Percentiles rank a stretch among this genome's conserved stretches.
These are phyloP conservation scores for Lithophane leautieri DNA, from an alignment of 2,888 invertebrate genomes.

Conservation along the genomic window DNA sequence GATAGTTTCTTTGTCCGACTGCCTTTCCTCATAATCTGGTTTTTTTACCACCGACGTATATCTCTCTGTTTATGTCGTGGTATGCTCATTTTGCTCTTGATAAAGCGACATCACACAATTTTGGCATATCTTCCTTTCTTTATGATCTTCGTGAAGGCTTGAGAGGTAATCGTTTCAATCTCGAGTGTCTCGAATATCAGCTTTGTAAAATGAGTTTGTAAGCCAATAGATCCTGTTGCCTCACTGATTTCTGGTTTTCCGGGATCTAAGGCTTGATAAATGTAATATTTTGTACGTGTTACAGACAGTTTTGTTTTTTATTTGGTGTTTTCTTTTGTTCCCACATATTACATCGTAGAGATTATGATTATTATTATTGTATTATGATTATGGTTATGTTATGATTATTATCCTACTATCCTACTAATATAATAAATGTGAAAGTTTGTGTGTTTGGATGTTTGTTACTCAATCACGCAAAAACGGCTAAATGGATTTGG, in stretches of 20 bases:
- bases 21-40: too few species aligned
- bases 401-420: too few species aligned
- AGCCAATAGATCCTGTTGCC: conserved; percentile 41
- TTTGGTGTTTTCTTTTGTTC: background rate
- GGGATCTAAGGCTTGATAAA: background rate
- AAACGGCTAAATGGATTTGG: too few species aligned
- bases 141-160: background rate
- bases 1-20: too few species aligned
- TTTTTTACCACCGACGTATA: too few species aligned
- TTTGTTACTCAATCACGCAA: too few species aligned
- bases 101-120: background rate
- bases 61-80: background rate
- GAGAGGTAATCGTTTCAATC: conserved; percentile 38
- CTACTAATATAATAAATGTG: too few species aligned
- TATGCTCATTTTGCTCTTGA: background rate
- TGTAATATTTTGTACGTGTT: conserved; percentile 2
- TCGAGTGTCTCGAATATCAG: conserved; percentile 34
- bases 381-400: too few species aligned
- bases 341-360: background rate
- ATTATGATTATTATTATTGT: too few species aligned
- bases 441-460: too few species aligned
- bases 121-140: background rate
- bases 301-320: background rate
- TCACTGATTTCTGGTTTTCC: conserved; percentile 23
- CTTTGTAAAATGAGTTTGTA: conserved; percentile 54